Base-by-base conservation (phyloP, 2,797 vertebrate genomes). In the Tadarida brasiliensis region DNA sequence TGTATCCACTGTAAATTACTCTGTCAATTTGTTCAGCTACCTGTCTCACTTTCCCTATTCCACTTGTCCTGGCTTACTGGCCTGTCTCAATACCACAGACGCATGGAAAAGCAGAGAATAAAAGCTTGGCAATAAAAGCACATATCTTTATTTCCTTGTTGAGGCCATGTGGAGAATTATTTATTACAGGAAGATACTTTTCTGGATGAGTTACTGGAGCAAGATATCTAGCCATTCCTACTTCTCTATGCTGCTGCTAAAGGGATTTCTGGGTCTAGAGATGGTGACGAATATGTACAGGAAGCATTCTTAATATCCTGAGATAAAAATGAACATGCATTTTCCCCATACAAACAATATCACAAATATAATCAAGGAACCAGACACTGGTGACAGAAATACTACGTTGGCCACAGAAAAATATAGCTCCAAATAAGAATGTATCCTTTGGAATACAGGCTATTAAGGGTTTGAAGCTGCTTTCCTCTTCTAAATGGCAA, bases 161-260 rank as follows among this genome's bases (percentile, higher is more conserved):
- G 30, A 90, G 30, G 30, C 70, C 39, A 90, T 15, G 35, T 81
- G 61, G 22, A 81, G 47, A 65, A 57, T 35, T n/a, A 49, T 61
- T 91, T 89, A 80, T 57, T 87, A 76, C 80, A 94, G 67, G 77
- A 83, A 57, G 20, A n/a, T 51, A 78, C 6, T 44, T 74, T 73
- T 84, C 39, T 73, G 6, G 22, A 74, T 80, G 82, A 93, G 26
- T 77, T 87, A 92, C 56, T 71, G 30, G 68, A 54, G 17, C 54
- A 81, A 88, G 26, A 26, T 20, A 91, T 14, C 61, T 12, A 68
- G 30, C 24, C 47, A 47, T 15, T 59, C 24, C 63, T 49, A 84
- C 11, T 51, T 35, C 26, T 24, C 54, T 30, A 5, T 19, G 35
- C 67, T 78, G 67, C 35, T 80, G 30, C 85, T 61, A 57, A 26